These are phyloP conservation scores for Beroe ovata DNA, from an alignment of 37 sponge, comb jelly and placozoan genomes.

Conservation along the genomic window DNA sequence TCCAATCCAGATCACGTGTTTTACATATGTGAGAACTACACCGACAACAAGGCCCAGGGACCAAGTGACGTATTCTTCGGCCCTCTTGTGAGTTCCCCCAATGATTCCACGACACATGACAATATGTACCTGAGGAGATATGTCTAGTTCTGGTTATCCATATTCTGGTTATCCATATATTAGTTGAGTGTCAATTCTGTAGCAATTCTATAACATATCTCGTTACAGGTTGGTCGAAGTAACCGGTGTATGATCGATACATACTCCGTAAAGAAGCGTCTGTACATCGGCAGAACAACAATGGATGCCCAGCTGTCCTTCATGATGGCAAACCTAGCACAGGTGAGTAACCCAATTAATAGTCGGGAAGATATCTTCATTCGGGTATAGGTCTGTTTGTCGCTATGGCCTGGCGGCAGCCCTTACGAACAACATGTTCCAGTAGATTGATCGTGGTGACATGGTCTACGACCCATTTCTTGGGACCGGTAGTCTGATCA, in stretches of 20 bases:
- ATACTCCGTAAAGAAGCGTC: constrained; percentile 79
- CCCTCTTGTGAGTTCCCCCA: constrained; percentile 19
- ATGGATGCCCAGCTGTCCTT: constrained; percentile 92
- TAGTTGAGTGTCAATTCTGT: too few species aligned
- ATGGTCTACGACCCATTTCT: constrained; percentile 95
- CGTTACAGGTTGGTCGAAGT: constrained; percentile 74
- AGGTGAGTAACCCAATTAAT: constrained; percentile 73
- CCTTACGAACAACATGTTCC: too few species aligned
- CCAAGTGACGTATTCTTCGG: constrained; percentile 15
- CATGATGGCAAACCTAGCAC: constrained; percentile 92
- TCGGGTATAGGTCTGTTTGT: background rate
- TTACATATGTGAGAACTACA: constrained; percentile 33
- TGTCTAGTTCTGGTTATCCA: too few species aligned
- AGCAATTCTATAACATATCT: background rate
- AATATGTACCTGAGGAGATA: too few species aligned
- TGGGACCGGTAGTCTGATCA: constrained; percentile 87
- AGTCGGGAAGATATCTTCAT: too few species aligned
- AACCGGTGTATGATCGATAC: constrained; percentile 74
- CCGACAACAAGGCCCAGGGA: background rate
- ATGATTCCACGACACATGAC: background rate
- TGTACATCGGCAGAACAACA: constrained; percentile 93
- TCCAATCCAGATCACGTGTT: constrained; percentile 38
- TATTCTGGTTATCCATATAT: too few species aligned
- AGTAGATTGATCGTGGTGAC: constrained; percentile 74
- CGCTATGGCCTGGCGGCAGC: constrained; percentile 1